A percentile compares a stretch with the other conserved stretches of the same genome.
Conservation (phyloP, 2,797 vertebrate species). For the Hipposideros larvatus region DNA sequence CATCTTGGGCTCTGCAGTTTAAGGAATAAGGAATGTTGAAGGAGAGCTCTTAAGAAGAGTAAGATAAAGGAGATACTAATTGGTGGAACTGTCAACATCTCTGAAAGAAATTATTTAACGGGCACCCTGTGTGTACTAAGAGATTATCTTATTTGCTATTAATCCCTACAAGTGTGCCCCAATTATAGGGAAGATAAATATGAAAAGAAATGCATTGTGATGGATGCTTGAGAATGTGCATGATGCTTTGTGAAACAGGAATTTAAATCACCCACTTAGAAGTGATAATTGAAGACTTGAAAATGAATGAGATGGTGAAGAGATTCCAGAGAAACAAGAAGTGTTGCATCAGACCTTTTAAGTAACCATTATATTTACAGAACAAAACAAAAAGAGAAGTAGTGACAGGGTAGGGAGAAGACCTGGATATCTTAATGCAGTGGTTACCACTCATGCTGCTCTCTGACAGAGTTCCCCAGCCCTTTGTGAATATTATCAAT, state of each 20-base stretch:
- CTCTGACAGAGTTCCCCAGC: background rate
- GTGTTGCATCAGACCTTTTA: background rate
- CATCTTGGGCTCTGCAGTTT: background rate
- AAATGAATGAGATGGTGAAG: background rate
- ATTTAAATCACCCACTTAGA: background rate
- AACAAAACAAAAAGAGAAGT: background rate
- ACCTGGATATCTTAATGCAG: background rate
- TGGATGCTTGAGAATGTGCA: background rate
- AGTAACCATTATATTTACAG: background rate
- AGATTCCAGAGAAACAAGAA: background rate
- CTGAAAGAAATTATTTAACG: background rate
- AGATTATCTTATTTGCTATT: background rate
- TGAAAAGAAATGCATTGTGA: background rate
- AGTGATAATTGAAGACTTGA: background rate
- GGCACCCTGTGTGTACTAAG: background rate
- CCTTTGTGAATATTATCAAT: background rate
- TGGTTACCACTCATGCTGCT: background rate
- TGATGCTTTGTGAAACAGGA: background rate
- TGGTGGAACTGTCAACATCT: background rate
- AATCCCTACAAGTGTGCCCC: background rate
- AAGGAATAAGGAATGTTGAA: constrained; percentile 9
- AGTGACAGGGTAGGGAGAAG: background rate
- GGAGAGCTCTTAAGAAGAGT: constrained; percentile 12
- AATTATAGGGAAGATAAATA: background rate
- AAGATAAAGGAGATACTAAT: background rate